These are phyloP conservation scores for Scleropages formosus DNA, from an alignment of 2,797 vertebrate genomes.

Conservation along the genomic window DNA sequence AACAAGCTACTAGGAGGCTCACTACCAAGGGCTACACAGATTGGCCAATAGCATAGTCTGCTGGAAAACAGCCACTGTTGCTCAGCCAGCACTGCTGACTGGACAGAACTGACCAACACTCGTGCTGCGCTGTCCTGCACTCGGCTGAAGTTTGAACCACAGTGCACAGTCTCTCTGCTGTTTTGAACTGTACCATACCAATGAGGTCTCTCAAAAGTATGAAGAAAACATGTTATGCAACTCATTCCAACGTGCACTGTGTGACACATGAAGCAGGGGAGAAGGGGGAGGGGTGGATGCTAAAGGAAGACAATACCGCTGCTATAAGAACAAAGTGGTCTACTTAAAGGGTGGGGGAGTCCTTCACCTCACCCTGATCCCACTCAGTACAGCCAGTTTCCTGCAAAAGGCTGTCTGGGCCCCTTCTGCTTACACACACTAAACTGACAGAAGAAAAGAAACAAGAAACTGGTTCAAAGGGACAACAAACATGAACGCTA, in stretches of 20 bases:
- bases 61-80: background rate
- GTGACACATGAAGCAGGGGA: background rate
- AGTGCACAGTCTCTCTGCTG: slow-evolving; percentile 33
- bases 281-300: background rate
- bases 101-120: background rate
- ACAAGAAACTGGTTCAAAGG: background rate
- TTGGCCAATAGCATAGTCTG: background rate
- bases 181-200: slow-evolving; percentile 29
- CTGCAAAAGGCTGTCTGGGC: background rate
- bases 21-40: background rate
- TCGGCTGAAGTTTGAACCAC: slow-evolving; percentile 49
- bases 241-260: slow-evolving; percentile 41
- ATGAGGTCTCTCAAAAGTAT: slow-evolving; percentile 23
- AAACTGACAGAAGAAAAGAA: background rate
- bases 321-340: background rate
- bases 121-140: background rate
- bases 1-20: no score
- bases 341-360: background rate
- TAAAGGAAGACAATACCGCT: no score
- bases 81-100: background rate
- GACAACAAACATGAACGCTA: no score
- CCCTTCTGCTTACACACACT: background rate
- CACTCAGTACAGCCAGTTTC: background rate
- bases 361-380: background rate
- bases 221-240: slow-evolving; percentile 69